phyloP scores from a whole-genome alignment of 1,140 invertebrate genomes.

The Zelostemma sp. region DNA sequence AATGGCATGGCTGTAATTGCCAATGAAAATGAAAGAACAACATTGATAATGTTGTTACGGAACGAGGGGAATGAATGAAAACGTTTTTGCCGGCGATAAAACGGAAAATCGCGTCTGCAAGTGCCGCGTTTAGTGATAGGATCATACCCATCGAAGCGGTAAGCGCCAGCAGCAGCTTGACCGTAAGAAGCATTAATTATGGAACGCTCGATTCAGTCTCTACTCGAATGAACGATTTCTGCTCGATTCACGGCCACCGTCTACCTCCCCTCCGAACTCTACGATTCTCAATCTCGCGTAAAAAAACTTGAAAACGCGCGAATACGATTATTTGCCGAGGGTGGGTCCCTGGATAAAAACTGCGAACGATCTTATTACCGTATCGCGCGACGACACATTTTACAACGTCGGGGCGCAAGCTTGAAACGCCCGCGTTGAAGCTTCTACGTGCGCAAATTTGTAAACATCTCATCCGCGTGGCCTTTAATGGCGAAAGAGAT shows the following conservation, averaged over 20 bases:
- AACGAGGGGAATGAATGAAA: conserved; percentile 17
- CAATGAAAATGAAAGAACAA: no score
- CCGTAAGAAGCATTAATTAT: conserved; percentile 60
- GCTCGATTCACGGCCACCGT: conserved; percentile 48
- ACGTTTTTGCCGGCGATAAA: conserved; percentile 25
- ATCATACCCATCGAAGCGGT: conserved; percentile 28
- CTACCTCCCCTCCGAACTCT: conserved; percentile 12
- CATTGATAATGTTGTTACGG: no score
- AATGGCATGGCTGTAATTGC: no score
- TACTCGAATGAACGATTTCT: conserved; percentile 47
- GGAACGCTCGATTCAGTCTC: conserved; percentile 61
- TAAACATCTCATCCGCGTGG: conserved; percentile 36
- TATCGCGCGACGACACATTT: conserved; percentile 18
- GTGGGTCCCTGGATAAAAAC: conserved; percentile 15
- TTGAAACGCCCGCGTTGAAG: conserved; percentile 5
- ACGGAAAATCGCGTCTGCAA: conserved; percentile 16
- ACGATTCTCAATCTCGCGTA: neutral
- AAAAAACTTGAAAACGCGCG: conserved; percentile 10
- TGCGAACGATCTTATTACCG: conserved; percentile 37
- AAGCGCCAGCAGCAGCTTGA: conserved; percentile 33
- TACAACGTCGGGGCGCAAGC: conserved; percentile 14
- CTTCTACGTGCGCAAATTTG: conserved; percentile 40
- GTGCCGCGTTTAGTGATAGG: conserved; percentile 16
- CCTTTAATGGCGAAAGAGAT: conserved; percentile 32
- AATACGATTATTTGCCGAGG: neutral